Base-by-base conservation (phyloP, 1,140 invertebrate species). In the Zophobas morio region DNA sequence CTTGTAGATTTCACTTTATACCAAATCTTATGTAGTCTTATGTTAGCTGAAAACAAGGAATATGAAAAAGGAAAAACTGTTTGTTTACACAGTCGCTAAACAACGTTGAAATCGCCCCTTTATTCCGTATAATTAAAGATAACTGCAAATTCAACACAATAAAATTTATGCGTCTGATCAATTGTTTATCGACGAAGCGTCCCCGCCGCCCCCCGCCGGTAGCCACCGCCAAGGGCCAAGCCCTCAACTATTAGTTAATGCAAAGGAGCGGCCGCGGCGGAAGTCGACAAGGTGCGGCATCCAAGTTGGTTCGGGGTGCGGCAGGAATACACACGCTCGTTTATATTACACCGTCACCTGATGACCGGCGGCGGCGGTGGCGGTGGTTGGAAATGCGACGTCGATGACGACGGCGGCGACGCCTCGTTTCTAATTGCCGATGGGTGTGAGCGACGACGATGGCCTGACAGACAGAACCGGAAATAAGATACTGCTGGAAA, bases 161-260 rank as follows among this genome's bases (percentile, higher is more conserved):
- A 20, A 20, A 20, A 20, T 20, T 20, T 20, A 20, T 20, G 20
- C 20, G 20, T 20, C 20, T 20, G 20, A 20, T 20, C 20, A 20
- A 20, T 33, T 54, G 20, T 54, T 49, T 20, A 6, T 5, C 47
- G 47, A 20, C 51, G 1, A 54, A 46, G n/a, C n/a, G 4, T 20
- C 49, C 60, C 60, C 60, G 33, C 20, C 60, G 32, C 33, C 71
- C 47, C 39, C 35, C 4, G 6, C 33, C 60, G 39, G 47, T 63
- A 36, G 51, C 53, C 40, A 39, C 60, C 36, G 39, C 35, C n/a
- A 39, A 56, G 66, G 66, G 75, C 75, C 75, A 72, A 71, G 75
- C 75, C 75, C 75, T 66, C 56, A 5, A 20, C 75, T 47, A 77
- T 77, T 77, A 77, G 75, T 72, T 77, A 77, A 77, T 77, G 75